Conservation (phyloP, 1,140 invertebrate genomes). For the Delia radicum region DNA sequence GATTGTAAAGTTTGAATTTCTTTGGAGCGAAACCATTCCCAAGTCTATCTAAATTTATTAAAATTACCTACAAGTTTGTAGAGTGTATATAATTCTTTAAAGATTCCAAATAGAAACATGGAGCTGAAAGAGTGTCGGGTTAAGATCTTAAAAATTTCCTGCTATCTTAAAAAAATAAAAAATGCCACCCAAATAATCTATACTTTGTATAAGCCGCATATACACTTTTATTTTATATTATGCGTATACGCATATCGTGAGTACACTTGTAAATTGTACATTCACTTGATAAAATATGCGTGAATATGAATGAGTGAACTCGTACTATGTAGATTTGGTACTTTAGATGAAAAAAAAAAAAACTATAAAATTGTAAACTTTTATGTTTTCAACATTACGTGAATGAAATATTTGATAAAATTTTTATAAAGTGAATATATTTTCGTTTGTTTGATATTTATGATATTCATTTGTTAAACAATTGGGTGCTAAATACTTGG, state of each 20-base stretch:
- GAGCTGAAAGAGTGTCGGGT: too few species aligned
- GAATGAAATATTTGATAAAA: conserved; percentile 3
- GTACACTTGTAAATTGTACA: not conserved
- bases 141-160: too few species aligned
- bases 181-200: too few species aligned
- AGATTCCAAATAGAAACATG: too few species aligned
- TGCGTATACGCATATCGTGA: not conserved
- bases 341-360: not conserved
- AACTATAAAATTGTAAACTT: not conserved
- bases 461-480: conserved; percentile 2
- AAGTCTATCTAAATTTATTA: too few species aligned
- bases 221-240: too few species aligned
- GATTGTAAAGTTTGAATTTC: too few species aligned
- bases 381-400: conserved; percentile 10
- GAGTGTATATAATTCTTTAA: too few species aligned
- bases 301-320: not conserved
- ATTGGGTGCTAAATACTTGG: conserved; percentile 20
- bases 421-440: not conserved
- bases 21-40: too few species aligned
- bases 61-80: too few species aligned
- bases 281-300: not conserved
- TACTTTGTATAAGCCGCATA: too few species aligned
- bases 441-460: not conserved
- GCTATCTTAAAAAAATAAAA: too few species aligned
- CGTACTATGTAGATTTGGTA: not conserved